phyloP scores from a whole-genome alignment of 2,888 invertebrate genomes.

The Amblyteles armatorius region DNA sequence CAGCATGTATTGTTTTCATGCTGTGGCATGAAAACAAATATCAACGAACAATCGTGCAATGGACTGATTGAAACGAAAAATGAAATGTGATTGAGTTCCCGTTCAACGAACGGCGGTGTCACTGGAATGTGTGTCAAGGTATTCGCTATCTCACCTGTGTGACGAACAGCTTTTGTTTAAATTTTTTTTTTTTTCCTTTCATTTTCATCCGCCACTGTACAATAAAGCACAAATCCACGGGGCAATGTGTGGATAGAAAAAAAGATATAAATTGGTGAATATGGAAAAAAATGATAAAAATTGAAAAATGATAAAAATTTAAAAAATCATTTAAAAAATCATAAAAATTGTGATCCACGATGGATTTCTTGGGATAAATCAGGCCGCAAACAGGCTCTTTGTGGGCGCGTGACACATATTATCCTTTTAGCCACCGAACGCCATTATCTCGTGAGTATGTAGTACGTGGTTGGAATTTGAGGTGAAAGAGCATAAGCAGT shows the following conservation, averaged over 20 bases:
- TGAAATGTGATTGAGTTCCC: slow-evolving; percentile 29
- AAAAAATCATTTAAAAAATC: not conserved
- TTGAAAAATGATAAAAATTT: no score
- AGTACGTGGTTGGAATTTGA: slow-evolving; percentile 23
- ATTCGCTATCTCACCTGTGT: not conserved
- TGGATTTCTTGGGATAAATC: not conserved
- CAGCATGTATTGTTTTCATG: no score
- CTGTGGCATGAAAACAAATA: not conserved
- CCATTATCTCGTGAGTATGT: slow-evolving; percentile 20
- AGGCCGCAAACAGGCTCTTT: not conserved
- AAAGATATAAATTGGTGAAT: not conserved
- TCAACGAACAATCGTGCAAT: not conserved
- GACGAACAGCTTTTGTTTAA: not conserved
- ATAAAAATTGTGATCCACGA: not conserved
- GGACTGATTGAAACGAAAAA: slow-evolving; percentile 35
- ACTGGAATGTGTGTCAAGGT: not conserved
- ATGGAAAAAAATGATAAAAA: not conserved
- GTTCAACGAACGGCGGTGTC: slow-evolving; percentile 23
- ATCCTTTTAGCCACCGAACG: slow-evolving; percentile 1
- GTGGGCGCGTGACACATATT: not conserved
- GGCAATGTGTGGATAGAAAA: not conserved
- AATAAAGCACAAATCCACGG: not conserved
- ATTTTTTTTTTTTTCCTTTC: not conserved
- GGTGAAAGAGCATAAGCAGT: slow-evolving; percentile 46
- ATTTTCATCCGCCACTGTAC: not conserved